Evolutionary conservation across 2,797 vertebrate genomes (phyloP), one percentile per base, ranked within the genome.

Genomic region (Sebastes paucispinis): DNA sequence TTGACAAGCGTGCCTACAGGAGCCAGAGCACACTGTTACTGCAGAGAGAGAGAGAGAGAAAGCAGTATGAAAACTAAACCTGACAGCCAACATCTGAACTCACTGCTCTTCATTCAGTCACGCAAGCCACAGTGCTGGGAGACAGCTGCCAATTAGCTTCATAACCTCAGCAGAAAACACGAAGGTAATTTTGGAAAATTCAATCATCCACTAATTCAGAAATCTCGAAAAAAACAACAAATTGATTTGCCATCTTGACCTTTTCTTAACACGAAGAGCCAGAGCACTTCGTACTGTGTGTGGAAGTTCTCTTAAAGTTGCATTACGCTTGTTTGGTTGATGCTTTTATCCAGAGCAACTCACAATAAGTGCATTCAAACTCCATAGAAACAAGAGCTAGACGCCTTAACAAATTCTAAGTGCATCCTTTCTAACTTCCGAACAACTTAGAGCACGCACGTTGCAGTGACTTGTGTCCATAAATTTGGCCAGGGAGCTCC

Each of bases 81-180:
- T 65, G 59, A 65, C 79, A 75, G 58, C 59, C 58, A 64, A 27
- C 79, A 57, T 63, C 66, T 70, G 58, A 80, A 70, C 58, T 62
- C 43, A 39, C 9, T 29, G 55, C 10, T 8, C 31, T 39, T 31
- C 29, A 54, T 29, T 59, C 73, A 71, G 59, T 47, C 65, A 29
- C 8, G 16, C 36, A n/a, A 34, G 50, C 66, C 54, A 66, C 39
- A 67, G 52, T 62, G 54, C 62, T 67, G 31, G 14, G 6, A 52
- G 59, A 65, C 39, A 39, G 31, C 27, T 32, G 55, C 54, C 62
- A 54, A 20, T 59, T 66, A 22, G 14, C 14, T 22, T 4, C 4
- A 14, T 13, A 59, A 81, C 20, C 20, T 47, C 25, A 52, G 32
- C 24, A 54, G 29, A 57, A 36, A 39, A 57, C 62, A 55, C 25